Evolutionary conservation across 1,140 invertebrate species (phyloP), one percentile per base, ranked within the genome.

Genomic region (Pararge aegeria): DNA sequence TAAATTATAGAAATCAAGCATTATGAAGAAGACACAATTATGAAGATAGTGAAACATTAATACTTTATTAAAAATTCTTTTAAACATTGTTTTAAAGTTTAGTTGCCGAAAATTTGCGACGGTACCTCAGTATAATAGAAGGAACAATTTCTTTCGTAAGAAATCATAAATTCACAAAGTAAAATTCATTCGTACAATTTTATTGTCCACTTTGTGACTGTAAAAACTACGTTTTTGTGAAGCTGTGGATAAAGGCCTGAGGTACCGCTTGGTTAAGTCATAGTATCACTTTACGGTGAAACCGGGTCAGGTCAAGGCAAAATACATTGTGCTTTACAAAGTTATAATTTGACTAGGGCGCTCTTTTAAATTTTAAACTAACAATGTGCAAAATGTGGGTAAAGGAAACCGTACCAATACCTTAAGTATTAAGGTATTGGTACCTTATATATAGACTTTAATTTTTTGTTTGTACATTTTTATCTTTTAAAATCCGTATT

Each of bases 261-360:
- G 38, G 24, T 19, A 44, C n/a, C 13, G 27, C 15, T 46, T 24
- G 40, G 49, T 58, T 58, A 40, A 29, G 21, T 52, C 34, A 10
- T 15, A 20, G 49, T 51, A 15, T 24, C 24, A 46, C 19, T 19
- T 50, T 58, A 37, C 49, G 5, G 16, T 38, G 16, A 61, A 61
- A 61, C 16, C 20, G 20, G 52, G 42, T 50, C 52, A 50, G 59
- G 59, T 61, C 44, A 61, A 55, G 52, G 59, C 30, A 38, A 53
- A 20, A 18, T 30, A 13, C 49, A 30, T 44, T 24, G 20, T 37
- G 10, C 13, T 37, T 16, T 40, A 40, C 16, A 40, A 40, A 40
- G 38, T 15, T 16, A 40, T 40, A 40, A 40, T 40, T 16, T 40
- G 13, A 40, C 38, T 40, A 16, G 1, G 37, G 13, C 13, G 15